Evolutionary conservation across 2,113 vertebrate species (phyloP), one percentile per base, ranked within the genome.

Genomic region (Numida meleagris): DNA sequence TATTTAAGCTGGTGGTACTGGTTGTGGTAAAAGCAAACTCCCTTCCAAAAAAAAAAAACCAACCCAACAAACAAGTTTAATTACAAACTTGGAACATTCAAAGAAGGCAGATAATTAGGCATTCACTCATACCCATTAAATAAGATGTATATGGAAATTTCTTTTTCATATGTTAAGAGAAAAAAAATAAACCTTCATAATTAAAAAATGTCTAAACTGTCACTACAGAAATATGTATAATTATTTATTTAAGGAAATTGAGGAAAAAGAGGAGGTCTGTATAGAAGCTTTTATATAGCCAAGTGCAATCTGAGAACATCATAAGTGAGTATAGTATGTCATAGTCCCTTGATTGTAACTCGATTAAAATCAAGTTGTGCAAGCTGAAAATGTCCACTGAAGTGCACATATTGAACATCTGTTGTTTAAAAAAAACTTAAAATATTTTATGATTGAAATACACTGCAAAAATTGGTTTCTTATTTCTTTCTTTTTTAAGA

Each of bases 1-100:
- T 72, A 0, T 23, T 63, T 87, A 24, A 0, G 3, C 3, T 63
- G 33, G 13, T 55, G 29, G 2, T 50, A 38, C 17, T 62, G 11
- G 23, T 68, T 72, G 17, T 59, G 21, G 33, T 84, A 75, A 38
- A 79, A 68, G 33, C 40, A 89, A 89, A 50, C 12, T 40, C 43
- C 63, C 14, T 48, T 25, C 53, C 53, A 61, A 59, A 86, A 70
- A 86, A 57, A 16, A 66, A 63, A 81, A 70, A 77, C 12, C 12
- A 74, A 68, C 13, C 7, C 13, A 45, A 36, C 5, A 31, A 53
- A 10, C 14, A 62, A 87, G 36, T 20, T 76, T 62, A 27, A 46
- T 81, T 71, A 29, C 20, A 65, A 40, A 4, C 33, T 43, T 62
- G 25, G 40, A 92, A 40, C 90, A 84, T 86, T 92, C 80, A 43